Evolutionary conservation across 2,113 vertebrate genomes (phyloP), one percentile per base, ranked within the genome.

Genomic region (Boleophthalmus pectinirostris): DNA sequence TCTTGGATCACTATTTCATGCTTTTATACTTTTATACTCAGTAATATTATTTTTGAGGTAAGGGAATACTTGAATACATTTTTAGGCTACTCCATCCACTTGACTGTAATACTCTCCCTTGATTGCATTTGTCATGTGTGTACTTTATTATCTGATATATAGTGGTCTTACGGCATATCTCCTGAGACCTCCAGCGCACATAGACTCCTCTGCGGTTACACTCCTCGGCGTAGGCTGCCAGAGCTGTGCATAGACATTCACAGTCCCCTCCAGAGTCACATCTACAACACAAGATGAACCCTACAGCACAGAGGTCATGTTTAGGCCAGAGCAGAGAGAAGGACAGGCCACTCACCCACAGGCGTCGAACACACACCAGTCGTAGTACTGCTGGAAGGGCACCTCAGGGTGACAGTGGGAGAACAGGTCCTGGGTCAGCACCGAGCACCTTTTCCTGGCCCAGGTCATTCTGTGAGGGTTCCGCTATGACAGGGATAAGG

Each of bases 171-270:
- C 95, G 95, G 73, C 96, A 98, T 58, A 98, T 94, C 8, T 95
- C 95, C 90, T 97, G 96, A 70, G 96, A 95, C 77, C 95, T 85
- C 96, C 97, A 98, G 82, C 88, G 95, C 51, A 97, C 54, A 1
- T 92, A 93, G 3, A 94, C 25, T 2, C 96, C 94, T 0, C 75
- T 86, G 3, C 84, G 89, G 88, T 93, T 92, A 45, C 96, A 97
- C 81, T 96, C 95, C 13, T 97, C 94, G 0, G 94, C 93, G 0
- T 97, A 98, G 43, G 94, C 74, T 25, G 97, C 95, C 0, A 97
- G 89, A 76, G 96, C 97, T 0, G 94, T 96, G 79, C 97, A 98
- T 47, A 98, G 93, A 82, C 96, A 97, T 83, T 96, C 96, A 33
- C 96, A 98, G 92, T 98, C 96, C 0, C 95, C 96, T 0, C 96